A percentile compares a stretch with the other conserved stretches of the same genome.
phyloP scores from a whole-genome alignment of 2,888 invertebrate species.

The Oligia fasciuncula region DNA sequence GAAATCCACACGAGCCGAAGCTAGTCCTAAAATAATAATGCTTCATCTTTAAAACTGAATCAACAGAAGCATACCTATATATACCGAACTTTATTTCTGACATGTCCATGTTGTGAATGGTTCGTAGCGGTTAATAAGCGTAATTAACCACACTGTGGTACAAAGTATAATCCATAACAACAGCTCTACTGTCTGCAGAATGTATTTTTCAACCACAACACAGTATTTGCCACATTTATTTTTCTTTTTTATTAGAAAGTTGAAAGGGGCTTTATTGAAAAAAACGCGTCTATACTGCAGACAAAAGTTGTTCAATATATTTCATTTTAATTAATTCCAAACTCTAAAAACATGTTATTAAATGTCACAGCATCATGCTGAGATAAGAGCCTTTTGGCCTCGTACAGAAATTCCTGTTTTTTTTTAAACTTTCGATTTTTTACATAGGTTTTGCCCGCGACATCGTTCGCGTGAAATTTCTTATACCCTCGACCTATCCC shows the following conservation, averaged over 20 bases:
- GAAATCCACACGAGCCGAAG: too few species aligned
- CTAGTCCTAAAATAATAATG: too few species aligned
- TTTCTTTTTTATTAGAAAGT: not conserved
- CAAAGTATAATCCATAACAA: not conserved
- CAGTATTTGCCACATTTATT: not conserved
- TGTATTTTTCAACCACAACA: not conserved
- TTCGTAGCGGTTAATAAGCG: not conserved
- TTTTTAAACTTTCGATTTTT: too few species aligned
- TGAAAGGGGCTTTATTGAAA: not conserved
- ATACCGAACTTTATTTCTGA: not conserved
- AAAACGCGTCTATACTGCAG: not conserved
- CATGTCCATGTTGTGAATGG: not conserved
- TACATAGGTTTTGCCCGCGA: too few species aligned
- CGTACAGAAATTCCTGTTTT: too few species aligned
- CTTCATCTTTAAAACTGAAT: not conserved
- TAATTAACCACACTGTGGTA: not conserved
- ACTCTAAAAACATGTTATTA: too few species aligned
- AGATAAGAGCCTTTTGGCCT: too few species aligned
- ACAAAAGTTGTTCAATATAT: not conserved
- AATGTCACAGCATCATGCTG: too few species aligned
- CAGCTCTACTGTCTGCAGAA: not conserved
- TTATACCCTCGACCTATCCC: too few species aligned
- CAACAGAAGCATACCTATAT: not conserved
- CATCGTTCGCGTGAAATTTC: too few species aligned
- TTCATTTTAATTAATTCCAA: too few species aligned